Evolutionary conservation across 1,140 invertebrate species (phyloP).

Genomic region (Apis florea): DNA sequence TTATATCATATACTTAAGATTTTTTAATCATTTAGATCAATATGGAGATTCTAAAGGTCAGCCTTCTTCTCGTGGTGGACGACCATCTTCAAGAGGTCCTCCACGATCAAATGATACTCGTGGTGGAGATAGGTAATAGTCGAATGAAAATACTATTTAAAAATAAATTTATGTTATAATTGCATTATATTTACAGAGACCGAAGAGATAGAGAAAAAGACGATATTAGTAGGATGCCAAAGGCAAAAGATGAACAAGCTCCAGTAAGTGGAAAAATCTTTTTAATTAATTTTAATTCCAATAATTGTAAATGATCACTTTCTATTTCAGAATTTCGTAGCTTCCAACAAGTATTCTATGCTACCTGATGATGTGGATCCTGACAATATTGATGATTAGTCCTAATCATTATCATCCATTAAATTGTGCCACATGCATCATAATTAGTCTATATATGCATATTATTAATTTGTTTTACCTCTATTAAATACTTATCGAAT

Average conservation of each 20-base stretch:
- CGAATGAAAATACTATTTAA: background rate
- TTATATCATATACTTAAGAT: background rate
- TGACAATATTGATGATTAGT: slow-evolving; percentile 76
- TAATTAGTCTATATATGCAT: slow-evolving; percentile 71
- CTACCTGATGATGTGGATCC: slow-evolving; percentile 77
- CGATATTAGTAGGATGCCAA: slow-evolving; percentile 80
- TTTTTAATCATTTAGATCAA: slow-evolving; percentile 57
- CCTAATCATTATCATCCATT: slow-evolving; percentile 65
- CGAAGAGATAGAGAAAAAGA: slow-evolving; percentile 75
- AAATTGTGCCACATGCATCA: slow-evolving; percentile 76
- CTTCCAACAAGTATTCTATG: slow-evolving; percentile 83
- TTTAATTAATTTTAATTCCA: background rate
- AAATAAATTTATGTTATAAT: background rate
- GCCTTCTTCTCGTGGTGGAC: slow-evolving; percentile 49
- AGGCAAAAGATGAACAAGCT: slow-evolving; percentile 83
- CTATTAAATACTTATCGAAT: slow-evolving; percentile 69
- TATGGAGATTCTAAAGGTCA: slow-evolving; percentile 66
- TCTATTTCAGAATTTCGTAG: slow-evolving; percentile 83
- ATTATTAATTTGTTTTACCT: slow-evolving; percentile 73
- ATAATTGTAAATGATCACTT: slow-evolving; percentile 28
- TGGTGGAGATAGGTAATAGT: slow-evolving; percentile 61
- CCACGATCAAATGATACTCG: slow-evolving; percentile 56
- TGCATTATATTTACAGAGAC: slow-evolving; percentile 62
- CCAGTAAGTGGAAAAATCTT: slow-evolving; percentile 78
- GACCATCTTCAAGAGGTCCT: slow-evolving; percentile 30